A percentile compares a stretch with the other conserved stretches of the same genome.
phyloP scores from a whole-genome alignment of 2,113 vertebrate genomes.

The Sinocyclocheilus maitianheensis region DNA sequence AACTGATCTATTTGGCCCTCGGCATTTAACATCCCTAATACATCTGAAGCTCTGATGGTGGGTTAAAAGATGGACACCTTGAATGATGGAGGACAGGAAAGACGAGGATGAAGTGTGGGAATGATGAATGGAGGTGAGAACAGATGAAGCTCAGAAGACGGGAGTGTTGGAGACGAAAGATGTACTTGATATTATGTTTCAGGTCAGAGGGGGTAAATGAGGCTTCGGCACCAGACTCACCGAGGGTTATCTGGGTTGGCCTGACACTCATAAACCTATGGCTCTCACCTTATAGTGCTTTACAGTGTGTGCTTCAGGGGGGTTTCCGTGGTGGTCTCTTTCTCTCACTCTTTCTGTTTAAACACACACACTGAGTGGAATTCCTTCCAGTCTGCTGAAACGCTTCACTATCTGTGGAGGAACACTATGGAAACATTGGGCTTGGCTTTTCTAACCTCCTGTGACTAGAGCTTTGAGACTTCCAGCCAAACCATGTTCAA shows the following conservation, averaged over 20 bases:
- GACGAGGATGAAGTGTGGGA: not conserved
- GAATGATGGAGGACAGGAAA: constrained; percentile 6
- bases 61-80: not conserved
- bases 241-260: constrained; percentile 41
- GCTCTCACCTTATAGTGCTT: constrained; percentile 8
- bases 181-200: constrained; percentile 23
- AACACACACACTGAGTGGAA: not conserved
- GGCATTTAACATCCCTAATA: not conserved
- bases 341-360: constrained; percentile 4
- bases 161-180: constrained; percentile 32
- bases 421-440: constrained; percentile 22
- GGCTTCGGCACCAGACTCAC: constrained; percentile 2
- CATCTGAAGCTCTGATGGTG: constrained; percentile 1
- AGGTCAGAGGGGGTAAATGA: constrained; percentile 5
- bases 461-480: not conserved
- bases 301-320: constrained; percentile 1
- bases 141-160: constrained; percentile 43
- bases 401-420: constrained; percentile 32
- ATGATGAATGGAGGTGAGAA: constrained; percentile 45
- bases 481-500: not conserved
- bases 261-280: constrained; percentile 37
- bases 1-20: not conserved
- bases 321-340: constrained; percentile 8
- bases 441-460: constrained; percentile 9
- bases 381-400: constrained; percentile 27